Evolutionary conservation across 1,140 invertebrate species (phyloP).

Genomic region (Dryas iulia): DNA sequence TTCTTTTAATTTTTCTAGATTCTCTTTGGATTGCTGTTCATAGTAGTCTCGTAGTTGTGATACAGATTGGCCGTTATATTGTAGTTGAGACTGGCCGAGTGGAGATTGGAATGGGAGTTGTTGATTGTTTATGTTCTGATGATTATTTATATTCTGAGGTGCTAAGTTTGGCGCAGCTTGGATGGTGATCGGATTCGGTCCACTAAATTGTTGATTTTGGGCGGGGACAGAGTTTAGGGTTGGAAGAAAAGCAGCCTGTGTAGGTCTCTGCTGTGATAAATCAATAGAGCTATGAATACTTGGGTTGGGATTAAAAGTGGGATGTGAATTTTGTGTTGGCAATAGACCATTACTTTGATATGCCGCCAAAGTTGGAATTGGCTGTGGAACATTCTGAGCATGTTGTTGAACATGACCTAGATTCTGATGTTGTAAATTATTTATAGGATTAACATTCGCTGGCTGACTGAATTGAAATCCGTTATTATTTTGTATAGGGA

Average conservation of each 20-base stretch:
- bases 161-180: constrained; percentile 70
- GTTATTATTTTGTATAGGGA: constrained; percentile 51
- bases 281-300: constrained; percentile 49
- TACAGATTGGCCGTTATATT: constrained; percentile 74
- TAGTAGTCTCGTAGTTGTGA: constrained; percentile 80
- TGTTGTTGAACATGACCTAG: constrained; percentile 48
- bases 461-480: constrained; percentile 55
- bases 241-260: constrained; percentile 71
- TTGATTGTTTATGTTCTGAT: constrained; percentile 38
- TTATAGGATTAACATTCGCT: constrained; percentile 45
- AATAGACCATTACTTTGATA: constrained; percentile 54
- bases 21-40: constrained; percentile 84
- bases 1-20: constrained; percentile 80
- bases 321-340: constrained; percentile 44
- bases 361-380: constrained; percentile 55
- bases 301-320: constrained; percentile 49
- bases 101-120: constrained; percentile 62
- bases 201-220: constrained; percentile 54
- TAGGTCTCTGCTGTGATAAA: constrained; percentile 64
- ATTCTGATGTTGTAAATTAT: constrained; percentile 56
- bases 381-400: constrained; percentile 62
- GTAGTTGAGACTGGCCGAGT: constrained; percentile 71
- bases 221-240: constrained; percentile 51
- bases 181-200: constrained; percentile 65
- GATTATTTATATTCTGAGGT: constrained; percentile 41